Percentiles rank a stretch among this genome's conserved stretches.
These are phyloP conservation scores for Rana temporaria DNA, from an alignment of 2,113 vertebrate genomes.

Conservation along the genomic window DNA sequence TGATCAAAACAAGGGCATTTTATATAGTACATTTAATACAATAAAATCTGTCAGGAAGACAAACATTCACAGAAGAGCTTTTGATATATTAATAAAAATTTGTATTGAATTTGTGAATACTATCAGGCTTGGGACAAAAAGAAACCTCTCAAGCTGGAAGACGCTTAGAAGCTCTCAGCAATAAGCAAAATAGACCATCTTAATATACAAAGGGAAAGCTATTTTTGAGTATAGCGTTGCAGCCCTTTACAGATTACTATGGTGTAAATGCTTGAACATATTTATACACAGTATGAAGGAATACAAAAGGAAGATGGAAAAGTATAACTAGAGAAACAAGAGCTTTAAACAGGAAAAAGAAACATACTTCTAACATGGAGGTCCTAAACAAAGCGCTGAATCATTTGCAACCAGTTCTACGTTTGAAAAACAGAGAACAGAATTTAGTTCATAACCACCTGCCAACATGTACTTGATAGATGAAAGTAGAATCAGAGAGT, in stretches of 20 bases:
- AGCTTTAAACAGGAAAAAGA: neutral
- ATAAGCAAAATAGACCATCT: neutral
- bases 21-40: neutral
- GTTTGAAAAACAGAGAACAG: too few species aligned
- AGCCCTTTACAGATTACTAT: neutral
- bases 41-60: conserved; percentile 43
- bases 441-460: too few species aligned
- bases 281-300: neutral
- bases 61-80: neutral
- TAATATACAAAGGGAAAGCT: neutral
- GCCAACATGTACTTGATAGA: too few species aligned
- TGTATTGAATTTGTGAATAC: neutral
- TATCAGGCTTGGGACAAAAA: neutral
- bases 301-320: neutral
- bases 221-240: neutral
- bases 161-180: conserved; percentile 1
- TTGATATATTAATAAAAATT: neutral
- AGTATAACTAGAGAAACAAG: neutral
- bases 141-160: conserved; percentile 37
- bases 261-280: neutral
- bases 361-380: too few species aligned
- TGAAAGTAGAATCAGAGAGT: too few species aligned
- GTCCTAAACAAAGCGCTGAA: too few species aligned
- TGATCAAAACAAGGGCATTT: conserved; percentile 1
- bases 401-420: too few species aligned